Percentiles rank a stretch among this genome's conserved stretches.
These are phyloP conservation scores for Catharus minimus DNA, from an alignment of 2,113 vertebrate species.

Conservation along the genomic window DNA sequence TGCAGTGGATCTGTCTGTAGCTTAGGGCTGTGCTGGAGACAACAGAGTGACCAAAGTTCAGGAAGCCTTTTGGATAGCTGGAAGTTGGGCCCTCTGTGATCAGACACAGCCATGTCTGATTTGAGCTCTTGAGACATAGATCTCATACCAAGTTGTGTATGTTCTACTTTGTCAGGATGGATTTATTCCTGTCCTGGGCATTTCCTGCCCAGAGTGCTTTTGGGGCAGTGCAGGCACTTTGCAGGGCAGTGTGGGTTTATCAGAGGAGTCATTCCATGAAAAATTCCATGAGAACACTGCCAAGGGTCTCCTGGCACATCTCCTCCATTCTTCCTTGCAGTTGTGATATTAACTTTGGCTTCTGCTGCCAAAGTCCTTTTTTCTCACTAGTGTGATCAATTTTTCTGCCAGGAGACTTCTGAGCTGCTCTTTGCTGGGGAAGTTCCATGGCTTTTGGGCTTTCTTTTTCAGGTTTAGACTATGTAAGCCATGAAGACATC, in stretches of 20 bases:
- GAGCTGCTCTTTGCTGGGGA: background rate
- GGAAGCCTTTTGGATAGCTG: background rate
- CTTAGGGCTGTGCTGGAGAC: background rate
- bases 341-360: background rate
- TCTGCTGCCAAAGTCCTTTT: background rate
- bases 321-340: background rate
- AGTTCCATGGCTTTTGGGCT: background rate
- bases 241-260: background rate
- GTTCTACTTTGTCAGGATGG: background rate
- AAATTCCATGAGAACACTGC: background rate
- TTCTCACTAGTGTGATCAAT: background rate
- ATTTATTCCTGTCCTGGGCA: background rate
- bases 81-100: background rate
- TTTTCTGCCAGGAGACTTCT: background rate
- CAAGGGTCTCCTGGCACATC: background rate
- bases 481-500: constrained; percentile 97
- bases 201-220: background rate
- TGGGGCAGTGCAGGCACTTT: background rate
- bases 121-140: background rate
- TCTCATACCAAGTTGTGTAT: background rate
- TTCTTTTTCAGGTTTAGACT: constrained; percentile 88
- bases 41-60: fast-evolving
- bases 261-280: background rate
- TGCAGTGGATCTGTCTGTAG: background rate
- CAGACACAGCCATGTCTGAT: too few relatives aligned